A percentile compares a stretch with the other conserved stretches of the same genome.
Conservation (phyloP, 2,113 vertebrate species). For the Onychorhynchus coronatus region DNA sequence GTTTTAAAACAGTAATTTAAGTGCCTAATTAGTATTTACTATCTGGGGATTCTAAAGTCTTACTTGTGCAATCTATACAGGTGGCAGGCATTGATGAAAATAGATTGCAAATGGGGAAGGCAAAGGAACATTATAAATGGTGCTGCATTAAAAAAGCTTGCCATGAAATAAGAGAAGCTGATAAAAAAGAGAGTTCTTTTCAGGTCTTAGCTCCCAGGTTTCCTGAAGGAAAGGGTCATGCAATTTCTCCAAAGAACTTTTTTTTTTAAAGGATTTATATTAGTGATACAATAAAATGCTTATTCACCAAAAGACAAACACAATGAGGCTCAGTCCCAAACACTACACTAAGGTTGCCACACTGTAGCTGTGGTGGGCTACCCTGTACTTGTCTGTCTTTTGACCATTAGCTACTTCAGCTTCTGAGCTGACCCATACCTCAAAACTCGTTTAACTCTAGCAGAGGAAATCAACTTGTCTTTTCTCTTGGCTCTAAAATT, state of each 20-base stretch:
- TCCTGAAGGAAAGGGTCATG: neutral
- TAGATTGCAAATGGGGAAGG: neutral
- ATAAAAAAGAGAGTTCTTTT: neutral
- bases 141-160: neutral
- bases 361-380: neutral
- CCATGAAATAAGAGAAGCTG: neutral
- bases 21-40: constrained; percentile 70
- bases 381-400: neutral
- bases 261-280: neutral
- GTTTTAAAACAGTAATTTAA: constrained; percentile 70
- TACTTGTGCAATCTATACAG: neutral
- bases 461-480: neutral
- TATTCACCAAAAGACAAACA: neutral
- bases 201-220: neutral
- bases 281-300: neutral
- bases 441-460: neutral
- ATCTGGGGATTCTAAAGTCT: constrained; percentile 46
- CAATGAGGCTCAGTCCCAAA: neutral
- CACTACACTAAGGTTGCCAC: rapidly evolving
- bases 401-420: neutral
- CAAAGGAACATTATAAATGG: neutral
- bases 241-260: neutral
- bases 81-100: neutral
- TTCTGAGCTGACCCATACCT: neutral
- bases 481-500: neutral